Base-by-base conservation (phyloP, 2,888 invertebrate genomes). In the Malthinus flaveolus region DNA sequence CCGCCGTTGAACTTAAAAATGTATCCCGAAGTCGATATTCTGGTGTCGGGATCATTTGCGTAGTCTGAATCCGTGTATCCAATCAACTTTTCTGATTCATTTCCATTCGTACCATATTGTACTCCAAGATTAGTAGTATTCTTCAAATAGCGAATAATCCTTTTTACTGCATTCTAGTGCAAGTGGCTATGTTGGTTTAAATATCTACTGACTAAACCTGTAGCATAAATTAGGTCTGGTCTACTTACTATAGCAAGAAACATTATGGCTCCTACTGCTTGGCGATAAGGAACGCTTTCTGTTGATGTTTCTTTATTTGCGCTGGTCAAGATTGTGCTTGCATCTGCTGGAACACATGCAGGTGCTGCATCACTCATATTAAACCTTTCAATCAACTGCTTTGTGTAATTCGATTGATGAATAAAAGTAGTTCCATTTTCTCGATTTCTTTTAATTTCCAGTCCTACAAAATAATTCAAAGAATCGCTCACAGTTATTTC, bases 141-240 rank as follows among this genome's bases (percentile, higher is more conserved):
- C 11, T 39, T 39, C 7, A 39, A 4, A 39, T 39, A 39, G 1
- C 39, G 1, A 2, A 39, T 7, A n/a, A 39, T 11, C 3, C 11
- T 2, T 11, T 39, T 39, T n/a, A 39, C 8, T 13, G 39, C 39
- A 8, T 44, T 23, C 57, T 49, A 59, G 32, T 60, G 31, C 9
- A 32, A 13, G 31, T 49, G 12, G 7, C 37, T 59, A 13, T 51
- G 60, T 11, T 47, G 15, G 15, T 57, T 52, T 15, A 53, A 32
- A 13, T 39, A 31, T 13, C 47, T 8, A 11, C 34, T 32, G 11
- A 13, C 33, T 35, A 37, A 31, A 7, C 51, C 44, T 3, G 45
- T 36, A 8, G 56, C 50, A 3, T 39, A 50, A 10, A 23, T 32
- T 10, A 59, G 44, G 13, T 59, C 56, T 23, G 56, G 59, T 32